Evolutionary conservation across 2,797 vertebrate genomes (phyloP), one percentile per base, ranked within the genome.

Genomic region (Protosalanx chinensis): DNA sequence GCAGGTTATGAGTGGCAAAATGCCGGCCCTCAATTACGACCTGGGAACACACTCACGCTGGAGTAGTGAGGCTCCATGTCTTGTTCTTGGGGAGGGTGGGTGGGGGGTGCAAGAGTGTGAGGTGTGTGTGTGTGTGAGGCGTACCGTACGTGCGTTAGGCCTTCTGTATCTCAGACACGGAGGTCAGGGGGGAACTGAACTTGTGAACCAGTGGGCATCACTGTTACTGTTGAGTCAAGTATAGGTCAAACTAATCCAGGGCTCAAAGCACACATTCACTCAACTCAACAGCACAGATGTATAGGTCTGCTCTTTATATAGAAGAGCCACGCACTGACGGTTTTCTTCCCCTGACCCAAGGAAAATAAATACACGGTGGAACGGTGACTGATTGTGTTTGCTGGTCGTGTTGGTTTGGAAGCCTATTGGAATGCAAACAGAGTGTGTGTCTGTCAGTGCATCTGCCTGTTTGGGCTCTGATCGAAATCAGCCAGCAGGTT

Each of bases 201-300:
- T 85, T 84, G 68, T 87, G 88, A 86, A 86, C 86, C 66, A 58
- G 60, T 72, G 68, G 35, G 75, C 75, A 81, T 77, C 66, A 75
- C 33, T 80, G 81, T 87, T 88, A 75, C 72, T 75, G 77, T 81
- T 80, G 78, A 86, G 86, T 88, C 84, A 86, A 86, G 86, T 86
- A 80, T 87, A 90, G 88, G 81, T 87, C 77, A 82, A 64, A 79
- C 77, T 89, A 90, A 91, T 88, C 84, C 82, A 60, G 65, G 73
- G 80, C 82, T 90, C 75, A 84, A 67, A 74, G 79, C 73, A 57
- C 69, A 81, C 74, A 88, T 83, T 86, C 73, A 76, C 75, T 76
- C 7, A 75, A 81, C 79, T 85, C 82, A 82, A 78, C 84, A 87
- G 71, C 73, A 66, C 69, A 76, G 79, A 87, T 84, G 67, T 76